Percentiles rank a stretch among this genome's conserved stretches.
These are phyloP conservation scores for Ametastegia equiseti DNA, from an alignment of 2,888 invertebrate species.

Conservation along the genomic window DNA sequence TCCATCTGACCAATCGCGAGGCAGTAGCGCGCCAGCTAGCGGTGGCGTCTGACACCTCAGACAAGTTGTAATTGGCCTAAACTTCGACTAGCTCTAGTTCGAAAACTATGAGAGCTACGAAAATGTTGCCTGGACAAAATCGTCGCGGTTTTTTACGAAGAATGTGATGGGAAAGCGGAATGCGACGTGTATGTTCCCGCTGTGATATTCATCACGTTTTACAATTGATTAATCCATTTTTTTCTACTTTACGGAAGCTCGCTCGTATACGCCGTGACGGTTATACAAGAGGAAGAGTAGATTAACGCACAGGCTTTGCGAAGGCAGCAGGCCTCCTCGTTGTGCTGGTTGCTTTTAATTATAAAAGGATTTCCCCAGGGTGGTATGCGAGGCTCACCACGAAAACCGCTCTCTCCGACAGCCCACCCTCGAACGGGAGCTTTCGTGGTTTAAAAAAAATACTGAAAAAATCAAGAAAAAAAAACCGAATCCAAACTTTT, in stretches of 20 bases:
- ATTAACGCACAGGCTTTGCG: constrained; percentile 37
- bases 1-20: not conserved
- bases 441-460: not conserved
- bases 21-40: not conserved
- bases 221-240: not conserved
- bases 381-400: constrained; percentile 41
- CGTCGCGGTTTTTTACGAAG: not conserved
- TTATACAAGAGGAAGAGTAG: constrained; percentile 29
- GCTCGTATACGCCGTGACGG: not conserved
- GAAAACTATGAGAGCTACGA: not conserved
- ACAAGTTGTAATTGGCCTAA: not conserved
- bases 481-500: not conserved
- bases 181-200: not conserved
- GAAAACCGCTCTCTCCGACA: constrained; percentile 24
- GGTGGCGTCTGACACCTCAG: not conserved
- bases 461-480: not conserved
- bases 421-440: not conserved
- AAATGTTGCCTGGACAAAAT: not conserved
- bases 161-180: not conserved
- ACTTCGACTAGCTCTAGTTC: not conserved
- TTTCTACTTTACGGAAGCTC: not conserved
- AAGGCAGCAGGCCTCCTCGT: constrained; percentile 12
- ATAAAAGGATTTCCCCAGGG: constrained; percentile 47
- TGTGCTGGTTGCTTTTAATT: constrained; percentile 40
- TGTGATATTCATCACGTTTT: not conserved